Base-by-base conservation (phyloP, 2,888 invertebrate genomes). In the Eucriotettix oculatus region DNA sequence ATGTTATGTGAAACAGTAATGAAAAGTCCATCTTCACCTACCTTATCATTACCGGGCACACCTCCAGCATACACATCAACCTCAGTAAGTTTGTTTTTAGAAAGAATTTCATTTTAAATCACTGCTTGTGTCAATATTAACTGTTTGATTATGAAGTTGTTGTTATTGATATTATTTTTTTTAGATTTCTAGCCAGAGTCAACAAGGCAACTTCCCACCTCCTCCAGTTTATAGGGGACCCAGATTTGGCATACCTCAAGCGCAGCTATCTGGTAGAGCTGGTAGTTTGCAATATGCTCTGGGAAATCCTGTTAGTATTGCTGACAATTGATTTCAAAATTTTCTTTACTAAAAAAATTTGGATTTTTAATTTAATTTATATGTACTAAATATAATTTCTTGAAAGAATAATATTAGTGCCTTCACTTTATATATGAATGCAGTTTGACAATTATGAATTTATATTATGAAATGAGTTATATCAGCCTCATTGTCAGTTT, bases 1-100 rank as follows among this genome's bases (percentile, higher is more conserved):
- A 95, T 95, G 93, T 86, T 85, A 68, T 87, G 83, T 69, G 81
- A 81, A 62, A 75, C 72, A 60, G 80, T 77, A 10, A 78, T 83
- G 60, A 85, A 84, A 71, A 79, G 79, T 67, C 83, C 85, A 61
- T 75, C 78, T 67, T 79, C 79, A 66, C 78, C 79, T 58, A 76
- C 77, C 58, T 75, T 78, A 66, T 61, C 65, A 71, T 72, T 63
- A 71, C 75, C 40, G 7, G 79, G 79, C 60, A 79, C 82, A 43
- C 82, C 82, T 58, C 82, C 83, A 52, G 80, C 80, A 54, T 85
- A 84, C 52, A 63, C 60, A 71, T 78, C 80, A 29, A 77, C 78
- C 66, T 77, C 79, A 70, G 79, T 78, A 73, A 75, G 73, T 69
- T 64, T 54, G 9, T 57, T 10, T 48, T n/a, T 48, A 48, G 16